Evolutionary conservation across 2,113 vertebrate species (phyloP).

Genomic region (Psammodynastes pulverulentus): DNA sequence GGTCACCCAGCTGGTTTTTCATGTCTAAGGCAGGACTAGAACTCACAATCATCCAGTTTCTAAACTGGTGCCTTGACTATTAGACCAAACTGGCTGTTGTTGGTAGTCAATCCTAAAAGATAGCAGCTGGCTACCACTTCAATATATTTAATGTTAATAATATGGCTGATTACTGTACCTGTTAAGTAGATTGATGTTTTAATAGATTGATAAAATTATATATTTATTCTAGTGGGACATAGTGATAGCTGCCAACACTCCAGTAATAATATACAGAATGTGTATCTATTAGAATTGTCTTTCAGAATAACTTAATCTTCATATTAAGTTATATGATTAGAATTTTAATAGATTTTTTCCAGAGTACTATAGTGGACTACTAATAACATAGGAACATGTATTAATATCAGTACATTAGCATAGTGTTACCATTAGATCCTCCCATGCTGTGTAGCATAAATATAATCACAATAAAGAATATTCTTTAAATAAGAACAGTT

Average conservation of each 20-base stretch:
- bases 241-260: conserved; percentile 73
- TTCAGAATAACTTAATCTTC: conserved; percentile 76
- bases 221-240: conserved; percentile 73
- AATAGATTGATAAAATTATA: conserved; percentile 72
- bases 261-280: conserved; percentile 76
- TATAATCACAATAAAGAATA: conserved; percentile 49
- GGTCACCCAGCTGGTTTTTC: background rate
- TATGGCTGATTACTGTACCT: background rate
- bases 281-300: conserved; percentile 76
- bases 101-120: background rate
- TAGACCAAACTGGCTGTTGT: background rate
- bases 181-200: conserved; percentile 49
- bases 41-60: background rate
- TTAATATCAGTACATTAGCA: conserved; percentile 44
- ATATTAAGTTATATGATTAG: conserved; percentile 75
- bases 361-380: conserved; percentile 64
- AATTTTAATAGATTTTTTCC: conserved; percentile 76
- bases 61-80: background rate
- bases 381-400: conserved; percentile 66
- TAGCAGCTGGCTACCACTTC: background rate
- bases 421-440: background rate
- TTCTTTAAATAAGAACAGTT: conserved; percentile 65
- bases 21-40: background rate
- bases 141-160: background rate
- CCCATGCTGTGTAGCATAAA: conserved; percentile 30